phyloP scores from a whole-genome alignment of 1,140 invertebrate genomes.

The Adelges cooleyi region DNA sequence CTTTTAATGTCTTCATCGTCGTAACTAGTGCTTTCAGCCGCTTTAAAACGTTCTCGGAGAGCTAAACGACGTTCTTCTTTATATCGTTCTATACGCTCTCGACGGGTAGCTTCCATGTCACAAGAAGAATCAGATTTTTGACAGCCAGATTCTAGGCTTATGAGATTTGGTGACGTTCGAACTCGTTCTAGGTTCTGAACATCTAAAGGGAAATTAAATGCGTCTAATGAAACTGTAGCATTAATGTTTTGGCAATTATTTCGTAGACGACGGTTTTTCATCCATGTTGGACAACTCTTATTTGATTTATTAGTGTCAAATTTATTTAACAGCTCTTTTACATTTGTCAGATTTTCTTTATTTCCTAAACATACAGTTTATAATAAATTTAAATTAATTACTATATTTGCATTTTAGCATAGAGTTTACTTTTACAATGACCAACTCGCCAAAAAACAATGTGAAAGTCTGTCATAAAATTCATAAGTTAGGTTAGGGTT shows the following conservation, averaged over 20 bases:
- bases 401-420: too few species aligned
- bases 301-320: not conserved
- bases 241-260: constrained; percentile 18
- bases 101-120: constrained; percentile 39
- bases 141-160: constrained; percentile 38
- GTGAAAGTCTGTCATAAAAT: too few species aligned
- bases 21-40: constrained; percentile 11
- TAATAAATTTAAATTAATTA: too few species aligned
- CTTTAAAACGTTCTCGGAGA: constrained; percentile 48
- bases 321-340: constrained; percentile 8
- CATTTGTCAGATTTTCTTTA: not conserved
- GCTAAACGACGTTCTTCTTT: constrained; percentile 81
- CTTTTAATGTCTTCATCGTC: constrained; percentile 40
- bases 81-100: constrained; percentile 45
- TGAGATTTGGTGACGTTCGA: constrained; percentile 36
- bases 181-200: constrained; percentile 37
- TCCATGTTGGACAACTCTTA: not conserved
- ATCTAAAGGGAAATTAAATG: constrained; percentile 24
- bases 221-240: constrained; percentile 59
- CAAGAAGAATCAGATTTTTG: constrained; percentile 37
- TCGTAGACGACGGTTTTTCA: not conserved
- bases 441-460: too few species aligned
- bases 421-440: too few species aligned
- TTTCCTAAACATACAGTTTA: too few species aligned
- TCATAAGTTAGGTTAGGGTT: too few species aligned